Percentiles rank a stretch among this genome's conserved stretches.
Evolutionary conservation across 1,140 invertebrate genomes (phyloP).

Genomic region (Protaetia brevitarsis): DNA sequence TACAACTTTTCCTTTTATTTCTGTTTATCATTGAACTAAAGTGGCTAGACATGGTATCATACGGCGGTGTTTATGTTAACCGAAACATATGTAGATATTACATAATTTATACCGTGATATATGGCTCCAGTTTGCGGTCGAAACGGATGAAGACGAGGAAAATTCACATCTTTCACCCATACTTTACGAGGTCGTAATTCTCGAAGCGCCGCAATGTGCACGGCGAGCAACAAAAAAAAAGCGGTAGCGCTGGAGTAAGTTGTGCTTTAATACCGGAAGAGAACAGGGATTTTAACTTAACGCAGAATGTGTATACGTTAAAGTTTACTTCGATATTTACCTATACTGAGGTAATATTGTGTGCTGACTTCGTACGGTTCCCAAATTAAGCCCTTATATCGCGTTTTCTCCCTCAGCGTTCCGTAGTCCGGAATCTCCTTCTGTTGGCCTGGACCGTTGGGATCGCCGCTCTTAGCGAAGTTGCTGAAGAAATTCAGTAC

Average conservation of each 20-base stretch:
- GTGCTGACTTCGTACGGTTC: slow-evolving; percentile 69
- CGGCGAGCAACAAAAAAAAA: neutral
- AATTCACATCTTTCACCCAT: neutral
- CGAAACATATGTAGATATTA: neutral
- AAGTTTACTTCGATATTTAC: slow-evolving; percentile 49
- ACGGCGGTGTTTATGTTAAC: neutral
- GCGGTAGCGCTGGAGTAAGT: neutral
- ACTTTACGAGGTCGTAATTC: neutral
- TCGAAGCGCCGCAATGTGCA: neutral
- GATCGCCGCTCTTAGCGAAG: slow-evolving; percentile 73
- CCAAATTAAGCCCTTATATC: slow-evolving; percentile 61
- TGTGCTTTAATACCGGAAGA: neutral
- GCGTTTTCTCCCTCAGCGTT: slow-evolving; percentile 57
- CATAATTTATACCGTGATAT: neutral
- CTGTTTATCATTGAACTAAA: no score
- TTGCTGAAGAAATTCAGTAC: slow-evolving; percentile 72
- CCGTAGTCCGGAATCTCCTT: slow-evolving; percentile 53
- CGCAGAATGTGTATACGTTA: slow-evolving; percentile 1
- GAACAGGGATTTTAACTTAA: slow-evolving; percentile 10
- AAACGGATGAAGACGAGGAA: neutral
- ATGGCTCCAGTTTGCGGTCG: neutral
- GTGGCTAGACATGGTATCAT: no score
- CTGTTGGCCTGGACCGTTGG: slow-evolving; percentile 58
- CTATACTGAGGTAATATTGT: slow-evolving; percentile 72
- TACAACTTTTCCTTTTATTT: no score